Conservation (phyloP, 2,888 invertebrate genomes). For the Ecdyonurus torrentis region DNA sequence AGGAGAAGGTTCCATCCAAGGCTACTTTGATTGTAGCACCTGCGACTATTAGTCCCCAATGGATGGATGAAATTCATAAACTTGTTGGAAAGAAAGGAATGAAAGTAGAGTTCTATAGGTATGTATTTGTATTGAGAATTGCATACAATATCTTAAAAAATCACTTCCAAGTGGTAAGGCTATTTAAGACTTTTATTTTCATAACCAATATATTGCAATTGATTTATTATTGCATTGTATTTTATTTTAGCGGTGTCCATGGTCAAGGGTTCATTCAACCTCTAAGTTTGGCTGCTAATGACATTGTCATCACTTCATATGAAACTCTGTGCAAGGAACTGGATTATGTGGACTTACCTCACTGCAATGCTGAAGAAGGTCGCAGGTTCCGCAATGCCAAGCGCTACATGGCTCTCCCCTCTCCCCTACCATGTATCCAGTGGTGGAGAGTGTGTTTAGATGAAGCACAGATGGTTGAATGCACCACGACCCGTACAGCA, state of each 20-base stretch:
- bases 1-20: slow-evolving; percentile 23
- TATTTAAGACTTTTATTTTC: too few species aligned
- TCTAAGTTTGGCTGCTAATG: slow-evolving; percentile 39
- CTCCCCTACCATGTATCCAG: slow-evolving; percentile 46
- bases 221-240: not conserved
- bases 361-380: slow-evolving; percentile 26
- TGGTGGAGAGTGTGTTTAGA: slow-evolving; percentile 68
- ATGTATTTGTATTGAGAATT: not conserved
- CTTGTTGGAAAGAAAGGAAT: slow-evolving; percentile 35
- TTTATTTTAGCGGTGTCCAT: slow-evolving; percentile 31
- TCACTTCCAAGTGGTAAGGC: slow-evolving; percentile 21
- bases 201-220: not conserved
- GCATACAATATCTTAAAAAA: slow-evolving; percentile 22
- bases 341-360: slow-evolving; percentile 35
- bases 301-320: slow-evolving; percentile 58
- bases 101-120: slow-evolving; percentile 34
- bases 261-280: slow-evolving; percentile 42
- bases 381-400: slow-evolving; percentile 35
- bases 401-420: slow-evolving; percentile 41
- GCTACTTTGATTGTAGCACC: slow-evolving; percentile 61
- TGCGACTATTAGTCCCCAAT: slow-evolving; percentile 44
- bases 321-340: slow-evolving; percentile 42
- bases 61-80: slow-evolving; percentile 49
- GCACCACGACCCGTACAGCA: slow-evolving; percentile 35
- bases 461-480: slow-evolving; percentile 66